Evolutionary conservation across 2,888 invertebrate genomes (phyloP).

Genomic region (Pegoplata infirma): DNA sequence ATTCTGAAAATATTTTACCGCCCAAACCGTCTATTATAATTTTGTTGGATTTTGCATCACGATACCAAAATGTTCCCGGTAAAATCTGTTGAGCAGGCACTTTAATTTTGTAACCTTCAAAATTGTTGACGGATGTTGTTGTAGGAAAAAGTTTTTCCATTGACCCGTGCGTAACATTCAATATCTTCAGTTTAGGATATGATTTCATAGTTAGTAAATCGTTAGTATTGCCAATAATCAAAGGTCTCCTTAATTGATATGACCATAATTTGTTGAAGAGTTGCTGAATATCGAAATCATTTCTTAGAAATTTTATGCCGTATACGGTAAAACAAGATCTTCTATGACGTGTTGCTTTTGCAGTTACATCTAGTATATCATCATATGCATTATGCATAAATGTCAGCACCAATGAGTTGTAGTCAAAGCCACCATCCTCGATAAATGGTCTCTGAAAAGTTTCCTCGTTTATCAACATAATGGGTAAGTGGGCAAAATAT

Average conservation of each 20-base stretch:
- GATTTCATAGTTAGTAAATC: slow-evolving; percentile 9
- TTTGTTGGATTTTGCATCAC: not conserved
- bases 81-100: not conserved
- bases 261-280: slow-evolving; percentile 3
- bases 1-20: not conserved
- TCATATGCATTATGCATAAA: slow-evolving; percentile 16
- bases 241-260: slow-evolving; percentile 5
- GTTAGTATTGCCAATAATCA: not conserved
- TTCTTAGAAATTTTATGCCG: not conserved
- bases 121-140: not conserved
- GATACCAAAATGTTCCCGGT: not conserved
- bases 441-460: too few species aligned
- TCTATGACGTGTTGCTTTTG: not conserved
- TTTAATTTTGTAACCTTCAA: not conserved
- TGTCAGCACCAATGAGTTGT: too few species aligned
- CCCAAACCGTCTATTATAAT: not conserved
- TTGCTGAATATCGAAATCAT: not conserved
- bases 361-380: not conserved
- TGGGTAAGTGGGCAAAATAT: too few species aligned
- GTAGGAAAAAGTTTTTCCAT: not conserved
- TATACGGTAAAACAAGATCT: not conserved
- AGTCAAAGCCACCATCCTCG: not conserved
- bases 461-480: too few species aligned
- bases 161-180: not conserved
- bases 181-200: not conserved